Evolutionary conservation across 2,888 invertebrate genomes (phyloP).

Genomic region (Myopa tessellatipennis): DNA sequence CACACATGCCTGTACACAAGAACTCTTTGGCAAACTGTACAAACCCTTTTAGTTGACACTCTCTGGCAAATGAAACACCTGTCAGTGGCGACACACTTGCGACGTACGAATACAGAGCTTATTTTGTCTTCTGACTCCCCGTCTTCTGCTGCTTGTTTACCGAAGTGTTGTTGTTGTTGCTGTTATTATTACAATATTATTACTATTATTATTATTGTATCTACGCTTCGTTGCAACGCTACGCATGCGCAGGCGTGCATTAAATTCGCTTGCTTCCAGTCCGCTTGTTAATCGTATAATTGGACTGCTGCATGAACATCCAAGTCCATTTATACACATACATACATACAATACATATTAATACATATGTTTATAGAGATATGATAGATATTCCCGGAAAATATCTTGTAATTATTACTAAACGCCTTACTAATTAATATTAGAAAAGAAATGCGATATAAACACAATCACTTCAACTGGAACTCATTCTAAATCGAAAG

Average conservation of each 20-base stretch:
- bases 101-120: background rate
- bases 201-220: slow-evolving; percentile 1
- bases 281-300: too few species aligned
- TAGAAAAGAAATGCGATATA: too few species aligned
- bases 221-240: slow-evolving; percentile 20
- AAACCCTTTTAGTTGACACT: background rate
- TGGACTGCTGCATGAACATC: too few species aligned
- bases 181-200: background rate
- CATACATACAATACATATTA: too few species aligned
- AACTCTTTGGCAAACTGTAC: background rate
- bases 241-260: slow-evolving; percentile 19
- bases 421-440: too few species aligned
- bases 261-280: background rate
- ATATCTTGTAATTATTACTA: too few species aligned
- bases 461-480: too few species aligned
- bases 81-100: background rate
- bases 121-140: background rate
- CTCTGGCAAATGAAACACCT: background rate
- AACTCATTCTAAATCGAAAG: too few species aligned
- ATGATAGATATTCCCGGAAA: too few species aligned
- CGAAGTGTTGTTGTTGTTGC: background rate
- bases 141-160: slow-evolving; percentile 11
- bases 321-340: background rate
- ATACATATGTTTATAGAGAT: too few species aligned
- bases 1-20: background rate